Percentiles rank a stretch among this genome's conserved stretches.
Evolutionary conservation across 1,140 invertebrate species (phyloP).

Genomic region (Drosophila baimaii): DNA sequence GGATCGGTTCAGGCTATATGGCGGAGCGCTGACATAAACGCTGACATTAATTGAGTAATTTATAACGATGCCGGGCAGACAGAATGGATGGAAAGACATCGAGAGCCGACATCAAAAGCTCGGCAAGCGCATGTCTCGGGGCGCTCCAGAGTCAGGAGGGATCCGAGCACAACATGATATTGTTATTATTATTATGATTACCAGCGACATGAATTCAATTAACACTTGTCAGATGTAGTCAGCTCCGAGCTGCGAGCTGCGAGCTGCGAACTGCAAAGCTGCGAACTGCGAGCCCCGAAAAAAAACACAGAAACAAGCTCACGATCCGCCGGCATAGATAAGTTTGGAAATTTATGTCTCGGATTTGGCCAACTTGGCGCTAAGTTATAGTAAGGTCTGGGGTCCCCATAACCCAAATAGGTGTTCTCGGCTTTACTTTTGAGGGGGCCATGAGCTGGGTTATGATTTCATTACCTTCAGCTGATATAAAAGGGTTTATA

Average conservation of each 20-base stretch:
- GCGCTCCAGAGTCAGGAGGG: constrained; percentile 48
- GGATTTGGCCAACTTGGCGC: constrained; percentile 33
- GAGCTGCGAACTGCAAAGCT: constrained; percentile 11
- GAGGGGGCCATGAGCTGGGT: not conserved
- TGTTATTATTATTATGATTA: constrained; percentile 84
- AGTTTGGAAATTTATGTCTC: constrained; percentile 69
- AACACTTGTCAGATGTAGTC: constrained; percentile 83
- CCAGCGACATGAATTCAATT: constrained; percentile 84
- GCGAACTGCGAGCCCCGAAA: constrained; percentile 32
- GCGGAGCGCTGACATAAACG: constrained; percentile 75
- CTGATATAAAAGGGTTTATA: not conserved
- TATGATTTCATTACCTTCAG: not conserved
- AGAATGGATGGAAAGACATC: constrained; percentile 42
- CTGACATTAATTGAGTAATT: constrained; percentile 84
- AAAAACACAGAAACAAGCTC: constrained; percentile 55
- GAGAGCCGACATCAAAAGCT: constrained; percentile 72
- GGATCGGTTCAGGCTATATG: constrained; percentile 21
- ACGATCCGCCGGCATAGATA: constrained; percentile 70
- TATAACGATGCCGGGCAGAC: constrained; percentile 75
- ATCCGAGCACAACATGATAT: constrained; percentile 76
- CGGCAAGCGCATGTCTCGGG: constrained; percentile 71
- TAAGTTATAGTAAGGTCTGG: constrained; percentile 28
- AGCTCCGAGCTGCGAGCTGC: constrained; percentile 37
- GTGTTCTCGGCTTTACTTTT: constrained; percentile 24
- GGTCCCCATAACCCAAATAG: constrained; percentile 25